A percentile compares a stretch with the other conserved stretches of the same genome.
Evolutionary conservation across 2,113 vertebrate species (phyloP).

Genomic region (Halichoerus grypus): DNA sequence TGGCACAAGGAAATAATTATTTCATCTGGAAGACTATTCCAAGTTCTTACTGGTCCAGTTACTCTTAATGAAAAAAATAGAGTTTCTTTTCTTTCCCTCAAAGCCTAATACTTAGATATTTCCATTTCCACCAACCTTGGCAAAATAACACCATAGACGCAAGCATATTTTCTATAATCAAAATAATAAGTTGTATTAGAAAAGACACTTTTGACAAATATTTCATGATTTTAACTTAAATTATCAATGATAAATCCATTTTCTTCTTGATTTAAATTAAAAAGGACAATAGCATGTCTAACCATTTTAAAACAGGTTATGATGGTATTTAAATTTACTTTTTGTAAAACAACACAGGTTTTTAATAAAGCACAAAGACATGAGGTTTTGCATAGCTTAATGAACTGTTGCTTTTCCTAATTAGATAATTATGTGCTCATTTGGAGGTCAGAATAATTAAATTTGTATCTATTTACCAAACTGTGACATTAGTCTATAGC

Average conservation of each 20-base stretch:
- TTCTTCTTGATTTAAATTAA: conserved; percentile 10
- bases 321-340: neutral
- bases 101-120: neutral
- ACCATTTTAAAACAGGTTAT: neutral
- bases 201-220: conserved; percentile 2
- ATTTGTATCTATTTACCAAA: conserved; percentile 44
- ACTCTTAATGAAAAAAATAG: neutral
- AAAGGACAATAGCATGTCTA: neutral
- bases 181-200: neutral
- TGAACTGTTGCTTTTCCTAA: conserved; percentile 47
- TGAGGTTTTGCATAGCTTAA: neutral
- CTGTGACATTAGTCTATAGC: neutral
- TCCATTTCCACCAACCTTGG: neutral
- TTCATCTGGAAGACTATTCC: neutral
- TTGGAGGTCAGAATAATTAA: conserved; percentile 66
- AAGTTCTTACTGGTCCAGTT: neutral
- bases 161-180: neutral
- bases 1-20: neutral
- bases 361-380: conserved; percentile 37
- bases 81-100: neutral
- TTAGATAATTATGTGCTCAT: conserved; percentile 63
- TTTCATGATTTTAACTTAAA: neutral
- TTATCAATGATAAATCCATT: neutral
- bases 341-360: neutral
- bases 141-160: neutral